Percentiles rank a stretch among this genome's conserved stretches.
Conservation (phyloP, 1,140 invertebrate species). For the Reticulitermes speratus region DNA sequence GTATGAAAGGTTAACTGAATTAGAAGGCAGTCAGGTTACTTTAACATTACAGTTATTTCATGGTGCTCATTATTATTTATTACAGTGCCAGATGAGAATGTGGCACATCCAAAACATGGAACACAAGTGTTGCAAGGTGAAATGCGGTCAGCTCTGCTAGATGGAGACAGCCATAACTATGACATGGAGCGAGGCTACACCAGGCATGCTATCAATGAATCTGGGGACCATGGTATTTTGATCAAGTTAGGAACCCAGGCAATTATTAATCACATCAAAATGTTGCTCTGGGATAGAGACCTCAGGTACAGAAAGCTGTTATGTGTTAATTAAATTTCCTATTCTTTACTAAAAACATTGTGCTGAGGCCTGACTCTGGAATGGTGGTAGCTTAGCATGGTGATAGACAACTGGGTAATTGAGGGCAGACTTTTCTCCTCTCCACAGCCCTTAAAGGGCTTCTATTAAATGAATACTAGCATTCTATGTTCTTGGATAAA, state of each 20-base stretch:
- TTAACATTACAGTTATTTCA: too few relatives aligned
- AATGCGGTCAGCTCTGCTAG: conserved; percentile 79
- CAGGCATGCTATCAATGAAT: conserved; percentile 86
- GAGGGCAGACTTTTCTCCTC: too few relatives aligned
- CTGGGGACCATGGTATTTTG: conserved; percentile 76
- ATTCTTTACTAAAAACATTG: too few relatives aligned
- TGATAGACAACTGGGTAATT: too few relatives aligned
- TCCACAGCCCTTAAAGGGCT: too few relatives aligned
- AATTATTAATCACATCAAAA: conserved; percentile 91
- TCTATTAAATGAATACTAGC: too few relatives aligned
- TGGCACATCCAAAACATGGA: conserved; percentile 74
- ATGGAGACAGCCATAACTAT: conserved; percentile 84
- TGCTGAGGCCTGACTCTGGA: too few relatives aligned
- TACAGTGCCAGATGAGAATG: conserved; percentile 73
- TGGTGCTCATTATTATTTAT: not conserved
- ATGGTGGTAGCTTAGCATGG: too few relatives aligned
- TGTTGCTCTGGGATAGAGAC: conserved; percentile 94
- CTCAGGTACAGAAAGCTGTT: conserved; percentile 57
- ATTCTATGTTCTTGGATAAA: too few relatives aligned
- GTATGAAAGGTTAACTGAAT: too few relatives aligned
- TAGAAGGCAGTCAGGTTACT: too few relatives aligned
- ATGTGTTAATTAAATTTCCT: too few relatives aligned
- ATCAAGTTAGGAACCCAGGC: conserved; percentile 83
- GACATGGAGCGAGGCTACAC: conserved; percentile 93
- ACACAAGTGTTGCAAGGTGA: conserved; percentile 84